A percentile compares a stretch with the other conserved stretches of the same genome.
Evolutionary conservation across 2,113 vertebrate genomes (phyloP).

Genomic region (Amphiprion ocellaris): DNA sequence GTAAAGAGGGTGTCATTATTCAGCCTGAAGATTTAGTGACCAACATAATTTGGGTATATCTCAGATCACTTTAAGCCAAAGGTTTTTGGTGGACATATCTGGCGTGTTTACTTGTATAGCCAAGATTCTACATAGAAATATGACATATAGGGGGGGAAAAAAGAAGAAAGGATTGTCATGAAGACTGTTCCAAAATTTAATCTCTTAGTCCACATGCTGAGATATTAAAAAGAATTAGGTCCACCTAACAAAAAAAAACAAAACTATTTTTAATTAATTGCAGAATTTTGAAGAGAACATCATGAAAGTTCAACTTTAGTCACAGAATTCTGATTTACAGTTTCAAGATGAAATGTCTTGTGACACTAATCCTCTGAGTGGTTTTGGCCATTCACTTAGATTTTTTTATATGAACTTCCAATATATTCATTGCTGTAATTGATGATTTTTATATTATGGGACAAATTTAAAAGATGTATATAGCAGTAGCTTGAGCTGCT

Average conservation of each 20-base stretch:
- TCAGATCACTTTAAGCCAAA: conserved; percentile 93
- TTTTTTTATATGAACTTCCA: conserved; percentile 94
- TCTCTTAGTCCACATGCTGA: conserved; percentile 84
- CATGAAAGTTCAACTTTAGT: conserved; percentile 1
- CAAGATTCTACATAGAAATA: conserved; percentile 83
- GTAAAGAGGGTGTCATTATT: conserved; percentile 48
- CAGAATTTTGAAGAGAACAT: not conserved
- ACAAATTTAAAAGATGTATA: conserved; percentile 87
- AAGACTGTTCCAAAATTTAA: conserved; percentile 89
- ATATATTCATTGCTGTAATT: conserved; percentile 95
- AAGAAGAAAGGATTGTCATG: conserved; percentile 80
- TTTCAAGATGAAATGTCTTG: not conserved
- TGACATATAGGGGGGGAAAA: not conserved
- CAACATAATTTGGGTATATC: conserved; percentile 83
- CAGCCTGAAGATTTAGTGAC: conserved; percentile 86
- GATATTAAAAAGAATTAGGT: conserved; percentile 26
- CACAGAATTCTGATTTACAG: not conserved
- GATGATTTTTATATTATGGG: conserved; percentile 96
- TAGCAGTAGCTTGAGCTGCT: conserved; percentile 88
- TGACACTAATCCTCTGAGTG: conserved; percentile 75
- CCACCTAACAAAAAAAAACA: not conserved
- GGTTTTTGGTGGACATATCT: conserved; percentile 85
- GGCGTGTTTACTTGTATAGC: conserved; percentile 85
- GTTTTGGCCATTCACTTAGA: conserved; percentile 87
- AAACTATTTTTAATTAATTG: not conserved